Conservation (phyloP, 2,797 vertebrate genomes). For the Sandelia bainsii region DNA sequence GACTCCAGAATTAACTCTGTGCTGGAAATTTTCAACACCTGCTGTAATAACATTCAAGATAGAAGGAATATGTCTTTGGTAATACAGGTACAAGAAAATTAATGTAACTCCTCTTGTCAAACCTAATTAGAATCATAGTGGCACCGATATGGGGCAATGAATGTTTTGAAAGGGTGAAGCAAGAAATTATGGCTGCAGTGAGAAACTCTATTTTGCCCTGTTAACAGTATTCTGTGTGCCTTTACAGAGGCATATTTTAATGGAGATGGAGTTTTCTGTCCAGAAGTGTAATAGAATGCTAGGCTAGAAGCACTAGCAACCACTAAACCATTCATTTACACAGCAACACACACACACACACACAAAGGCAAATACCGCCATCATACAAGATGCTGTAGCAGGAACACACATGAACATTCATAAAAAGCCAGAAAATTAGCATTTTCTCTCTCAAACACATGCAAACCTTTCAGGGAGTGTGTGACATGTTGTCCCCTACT, state of each 20-base stretch:
- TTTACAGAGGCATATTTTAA: constrained; percentile 20
- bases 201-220: constrained; percentile 36
- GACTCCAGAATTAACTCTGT: constrained; percentile 76
- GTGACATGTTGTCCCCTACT: constrained; percentile 68
- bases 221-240: constrained; percentile 30
- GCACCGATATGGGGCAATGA: constrained; percentile 49
- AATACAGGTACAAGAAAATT: constrained; percentile 69
- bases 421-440: constrained; percentile 16
- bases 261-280: constrained; percentile 38
- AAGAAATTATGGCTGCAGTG: constrained; percentile 45
- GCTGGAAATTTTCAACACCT: constrained; percentile 72
- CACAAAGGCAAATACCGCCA: constrained; percentile 6
- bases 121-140: constrained; percentile 70
- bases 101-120: constrained; percentile 73
- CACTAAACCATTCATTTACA: constrained; percentile 11
- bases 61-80: constrained; percentile 60
- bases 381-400: background rate
- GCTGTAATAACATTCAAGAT: constrained; percentile 74
- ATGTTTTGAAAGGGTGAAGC: constrained; percentile 59
- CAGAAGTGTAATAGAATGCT: constrained; percentile 22
- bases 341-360: constrained; percentile 8
- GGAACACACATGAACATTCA: constrained; percentile 16
- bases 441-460: background rate
- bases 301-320: constrained; percentile 17
- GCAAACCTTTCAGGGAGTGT: constrained; percentile 41